Evolutionary conservation across 2,888 invertebrate genomes (phyloP), one percentile per base, ranked within the genome.

Genomic region (Therioaphis trifolii): DNA sequence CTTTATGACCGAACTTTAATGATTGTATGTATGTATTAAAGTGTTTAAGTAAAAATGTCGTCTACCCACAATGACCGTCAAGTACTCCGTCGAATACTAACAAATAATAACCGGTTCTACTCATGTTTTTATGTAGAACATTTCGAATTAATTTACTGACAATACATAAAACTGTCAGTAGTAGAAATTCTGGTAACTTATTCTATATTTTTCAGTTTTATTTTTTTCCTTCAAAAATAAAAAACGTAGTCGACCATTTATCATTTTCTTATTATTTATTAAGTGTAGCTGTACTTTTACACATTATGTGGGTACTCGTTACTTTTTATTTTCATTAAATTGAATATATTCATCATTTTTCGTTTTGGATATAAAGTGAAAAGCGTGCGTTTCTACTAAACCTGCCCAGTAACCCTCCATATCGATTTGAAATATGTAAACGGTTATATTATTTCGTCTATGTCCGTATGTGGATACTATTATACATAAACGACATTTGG

Each of bases 61-160:
- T 58, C 24, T 58, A 21, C 24, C 24, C 12, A 58, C 58, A 21
- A 58, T 12, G 21, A 12, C 11, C 58, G 21, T 21, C 21, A n/a
- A 55, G 58, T 21, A 15, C 21, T 0, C 21, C 11, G n/a, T 21
- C 27, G 29, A 71, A 72, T 29, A 52, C 12, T 21, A 69, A 69
- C 35, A 21, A 72, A 72, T 49, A 72, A 52, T 29, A 72, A 72
- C 72, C 72, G 72, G 72, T 72, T 72, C 21, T 52, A 18, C n/a
- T 52, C 35, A 11, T 5, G 72, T 35, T 29, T 72, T 72, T 72
- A 52, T 72, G 52, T 72, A 55, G 52, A 72, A 52, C 72, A 52
- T 72, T 72, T 72, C 14, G 52, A 35, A 52, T 72, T 72, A 72
- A 72, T 72, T 72, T 55, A 35, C 52, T 72, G n/a, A 35, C 52